Evolutionary conservation across 1,140 invertebrate species (phyloP).

Genomic region (Drosophila micromelanica): DNA sequence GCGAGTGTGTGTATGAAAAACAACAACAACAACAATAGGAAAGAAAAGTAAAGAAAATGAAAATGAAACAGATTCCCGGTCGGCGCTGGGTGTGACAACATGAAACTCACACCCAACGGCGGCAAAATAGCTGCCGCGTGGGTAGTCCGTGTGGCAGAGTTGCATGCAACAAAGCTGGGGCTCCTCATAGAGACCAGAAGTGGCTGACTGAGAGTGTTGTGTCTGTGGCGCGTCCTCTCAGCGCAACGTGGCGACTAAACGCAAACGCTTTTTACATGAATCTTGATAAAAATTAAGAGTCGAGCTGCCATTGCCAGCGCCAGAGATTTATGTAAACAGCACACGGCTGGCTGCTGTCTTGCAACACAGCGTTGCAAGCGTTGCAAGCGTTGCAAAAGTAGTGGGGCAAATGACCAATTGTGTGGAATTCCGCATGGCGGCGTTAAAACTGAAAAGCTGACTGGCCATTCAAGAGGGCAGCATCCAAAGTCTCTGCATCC

Average conservation of each 20-base stretch:
- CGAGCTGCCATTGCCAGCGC: slow-evolving; percentile 4
- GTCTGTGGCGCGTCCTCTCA: slow-evolving; percentile 14
- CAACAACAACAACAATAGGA: no score
- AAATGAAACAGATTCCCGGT: slow-evolving; percentile 37
- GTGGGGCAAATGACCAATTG: slow-evolving; percentile 46
- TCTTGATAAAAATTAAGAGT: slow-evolving; percentile 47
- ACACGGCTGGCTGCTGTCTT: slow-evolving; percentile 15
- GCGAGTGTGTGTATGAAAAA: slow-evolving; percentile 32
- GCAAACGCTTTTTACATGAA: slow-evolving; percentile 31
- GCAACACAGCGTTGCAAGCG: no score
- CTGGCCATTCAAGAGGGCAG: slow-evolving; percentile 13
- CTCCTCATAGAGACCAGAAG: slow-evolving; percentile 10
- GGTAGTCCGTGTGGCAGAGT: slow-evolving; percentile 39
- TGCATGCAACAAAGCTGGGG: slow-evolving; percentile 13
- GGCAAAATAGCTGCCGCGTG: slow-evolving; percentile 27
- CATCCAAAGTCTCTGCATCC: slow-evolving; percentile 13
- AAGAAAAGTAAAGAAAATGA: background rate
- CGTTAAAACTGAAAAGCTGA: slow-evolving; percentile 35
- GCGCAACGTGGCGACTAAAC: slow-evolving; percentile 18
- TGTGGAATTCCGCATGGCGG: slow-evolving; percentile 52
- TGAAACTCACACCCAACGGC: slow-evolving; percentile 23
- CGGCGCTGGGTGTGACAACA: slow-evolving; percentile 45
- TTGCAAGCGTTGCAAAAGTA: slow-evolving; percentile 27
- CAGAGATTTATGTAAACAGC: slow-evolving; percentile 51
- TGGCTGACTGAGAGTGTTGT: background rate